These are phyloP conservation scores for Merops nubicus DNA, from an alignment of 2,113 vertebrate genomes.

Conservation along the genomic window DNA sequence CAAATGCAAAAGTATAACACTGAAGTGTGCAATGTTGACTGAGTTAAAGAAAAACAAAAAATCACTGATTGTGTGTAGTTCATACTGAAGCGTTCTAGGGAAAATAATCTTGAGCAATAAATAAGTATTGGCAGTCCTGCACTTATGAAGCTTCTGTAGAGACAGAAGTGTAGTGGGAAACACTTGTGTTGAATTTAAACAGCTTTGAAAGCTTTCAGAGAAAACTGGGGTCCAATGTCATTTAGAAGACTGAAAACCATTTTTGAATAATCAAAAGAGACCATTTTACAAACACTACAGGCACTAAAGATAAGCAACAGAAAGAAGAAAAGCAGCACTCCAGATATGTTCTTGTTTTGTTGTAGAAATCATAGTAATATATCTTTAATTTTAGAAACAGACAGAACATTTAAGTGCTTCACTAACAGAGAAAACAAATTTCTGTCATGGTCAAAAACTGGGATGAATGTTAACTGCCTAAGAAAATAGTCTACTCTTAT, in stretches of 20 bases:
- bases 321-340: neutral
- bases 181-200: slow-evolving; percentile 4
- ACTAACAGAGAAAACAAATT: neutral
- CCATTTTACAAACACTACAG: neutral
- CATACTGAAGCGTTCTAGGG: neutral
- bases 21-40: neutral
- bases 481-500: neutral
- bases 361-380: neutral
- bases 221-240: neutral
- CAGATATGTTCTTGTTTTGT: neutral
- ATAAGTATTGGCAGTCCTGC: neutral
- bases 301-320: neutral
- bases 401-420: neutral
- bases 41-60: neutral
- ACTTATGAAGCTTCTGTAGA: slow-evolving; percentile 10
- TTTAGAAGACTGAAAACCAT: neutral
- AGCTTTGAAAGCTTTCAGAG: slow-evolving; percentile 6
- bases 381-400: neutral
- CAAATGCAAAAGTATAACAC: neutral
- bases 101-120: slow-evolving; percentile 21
- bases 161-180: neutral
- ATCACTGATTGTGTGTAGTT: neutral
- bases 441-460: neutral
- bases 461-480: neutral
- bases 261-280: neutral